Conservation (phyloP, 2,888 invertebrate genomes). For the Brachylomia viminalis region DNA sequence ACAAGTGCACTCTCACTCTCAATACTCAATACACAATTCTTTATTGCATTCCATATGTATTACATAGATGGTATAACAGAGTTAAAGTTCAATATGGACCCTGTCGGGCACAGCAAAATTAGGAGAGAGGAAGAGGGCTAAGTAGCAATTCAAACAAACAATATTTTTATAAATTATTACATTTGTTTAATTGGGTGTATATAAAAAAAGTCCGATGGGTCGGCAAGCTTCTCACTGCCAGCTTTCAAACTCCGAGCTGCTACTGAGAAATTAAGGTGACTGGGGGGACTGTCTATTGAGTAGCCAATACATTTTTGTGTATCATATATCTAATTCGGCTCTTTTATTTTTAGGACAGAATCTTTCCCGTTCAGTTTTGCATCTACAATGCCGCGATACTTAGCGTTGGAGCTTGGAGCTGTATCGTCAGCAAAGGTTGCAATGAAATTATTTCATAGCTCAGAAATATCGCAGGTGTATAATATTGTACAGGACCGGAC, state of each 20-base stretch:
- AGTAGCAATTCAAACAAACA: no score
- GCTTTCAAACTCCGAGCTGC: not conserved
- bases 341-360: not conserved
- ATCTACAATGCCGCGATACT: not conserved
- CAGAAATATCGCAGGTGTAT: not conserved
- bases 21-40: no score
- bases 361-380: not conserved
- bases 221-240: not conserved
- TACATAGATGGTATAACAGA: no score
- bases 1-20: not conserved
- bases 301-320: not conserved
- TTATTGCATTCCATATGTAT: no score
- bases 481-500: not conserved
- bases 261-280: not conserved
- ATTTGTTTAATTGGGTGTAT: no score
- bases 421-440: not conserved
- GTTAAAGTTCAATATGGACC: no score
- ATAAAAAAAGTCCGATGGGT: not conserved
- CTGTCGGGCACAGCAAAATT: no score
- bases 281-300: not conserved
- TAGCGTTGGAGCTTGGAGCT: conserved; percentile 1
- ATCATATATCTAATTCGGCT: not conserved
- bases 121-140: no score
- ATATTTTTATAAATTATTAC: no score
- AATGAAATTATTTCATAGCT: not conserved